Evolutionary conservation across 2,888 invertebrate species (phyloP).

Genomic region (Cantharis rustica): DNA sequence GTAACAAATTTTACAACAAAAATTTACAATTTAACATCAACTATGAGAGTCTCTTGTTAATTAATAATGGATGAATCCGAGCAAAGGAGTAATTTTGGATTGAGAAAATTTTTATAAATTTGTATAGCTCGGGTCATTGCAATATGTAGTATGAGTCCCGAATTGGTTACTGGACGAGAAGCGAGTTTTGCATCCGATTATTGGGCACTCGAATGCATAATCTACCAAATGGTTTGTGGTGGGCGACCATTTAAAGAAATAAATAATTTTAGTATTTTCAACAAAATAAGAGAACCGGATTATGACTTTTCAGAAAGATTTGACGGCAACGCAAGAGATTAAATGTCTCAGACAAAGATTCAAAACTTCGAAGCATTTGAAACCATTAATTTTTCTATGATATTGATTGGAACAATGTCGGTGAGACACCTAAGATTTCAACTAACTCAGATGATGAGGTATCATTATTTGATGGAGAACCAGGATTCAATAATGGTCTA

Average conservation of each 20-base stretch:
- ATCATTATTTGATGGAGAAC: slow-evolving; percentile 79
- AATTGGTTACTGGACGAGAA: slow-evolving; percentile 79
- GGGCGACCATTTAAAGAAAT: slow-evolving; percentile 88
- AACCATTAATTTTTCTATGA: slow-evolving; percentile 85
- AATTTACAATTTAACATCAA: too few relatives aligned
- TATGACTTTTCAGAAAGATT: slow-evolving; percentile 94
- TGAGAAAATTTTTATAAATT: too few relatives aligned
- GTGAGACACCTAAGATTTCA: slow-evolving; percentile 77
- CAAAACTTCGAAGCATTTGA: slow-evolving; percentile 83
- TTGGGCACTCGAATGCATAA: slow-evolving; percentile 97
- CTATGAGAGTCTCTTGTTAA: too few relatives aligned
- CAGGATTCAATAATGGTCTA: slow-evolving; percentile 84
- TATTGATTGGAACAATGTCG: slow-evolving; percentile 81
- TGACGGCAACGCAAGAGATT: slow-evolving; percentile 80
- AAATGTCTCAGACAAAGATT: too few relatives aligned
- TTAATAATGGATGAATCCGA: too few relatives aligned
- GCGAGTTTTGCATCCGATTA: slow-evolving; percentile 83
- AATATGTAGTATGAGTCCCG: slow-evolving; percentile 99
- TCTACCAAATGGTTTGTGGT: slow-evolving; percentile 96
- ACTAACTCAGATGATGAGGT: slow-evolving; percentile 62
- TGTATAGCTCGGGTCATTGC: too few relatives aligned
- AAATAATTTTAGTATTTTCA: slow-evolving; percentile 88
- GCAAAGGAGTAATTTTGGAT: too few relatives aligned
- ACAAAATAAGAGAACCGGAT: slow-evolving; percentile 89
- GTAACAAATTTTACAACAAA: too few relatives aligned